A percentile compares a stretch with the other conserved stretches of the same genome.
Conservation (phyloP, 2,113 vertebrate genomes). For the Menura novaehollandiae region DNA sequence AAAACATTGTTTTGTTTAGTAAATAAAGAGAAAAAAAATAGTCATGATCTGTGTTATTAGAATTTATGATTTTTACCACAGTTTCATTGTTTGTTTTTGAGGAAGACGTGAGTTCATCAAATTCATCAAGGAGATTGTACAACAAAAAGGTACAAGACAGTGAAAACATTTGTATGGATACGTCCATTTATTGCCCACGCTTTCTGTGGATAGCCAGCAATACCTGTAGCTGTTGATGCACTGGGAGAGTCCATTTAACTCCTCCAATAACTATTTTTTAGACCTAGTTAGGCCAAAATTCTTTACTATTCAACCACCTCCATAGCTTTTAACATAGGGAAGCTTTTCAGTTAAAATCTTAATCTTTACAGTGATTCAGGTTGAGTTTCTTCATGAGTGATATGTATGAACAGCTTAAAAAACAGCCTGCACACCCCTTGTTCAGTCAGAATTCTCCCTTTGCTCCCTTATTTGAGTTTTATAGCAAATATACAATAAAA, state of each 20-base stretch:
- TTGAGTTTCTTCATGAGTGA: neutral
- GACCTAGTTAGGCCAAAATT: neutral
- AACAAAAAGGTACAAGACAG: neutral
- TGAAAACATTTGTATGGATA: neutral
- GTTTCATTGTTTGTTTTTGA: neutral
- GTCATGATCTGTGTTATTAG: neutral
- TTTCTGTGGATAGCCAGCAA: neutral
- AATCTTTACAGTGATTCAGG: neutral
- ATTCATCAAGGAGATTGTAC: neutral
- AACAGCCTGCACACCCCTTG: neutral
- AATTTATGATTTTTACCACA: neutral
- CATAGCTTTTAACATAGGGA: neutral
- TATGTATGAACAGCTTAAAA: neutral
- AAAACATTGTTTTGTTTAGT: neutral
- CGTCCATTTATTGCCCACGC: neutral
- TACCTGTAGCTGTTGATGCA: neutral
- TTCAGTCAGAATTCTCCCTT: neutral
- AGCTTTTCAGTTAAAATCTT: neutral
- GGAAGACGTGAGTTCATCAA: neutral
- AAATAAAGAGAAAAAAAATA: neutral
- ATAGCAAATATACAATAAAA: neutral
- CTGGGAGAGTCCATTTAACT: neutral
- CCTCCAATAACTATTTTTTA: neutral
- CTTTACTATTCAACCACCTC: neutral
- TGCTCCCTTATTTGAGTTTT: neutral